These are phyloP conservation scores for Pempheris klunzingeri DNA, from an alignment of 2,797 vertebrate genomes.

Conservation along the genomic window DNA sequence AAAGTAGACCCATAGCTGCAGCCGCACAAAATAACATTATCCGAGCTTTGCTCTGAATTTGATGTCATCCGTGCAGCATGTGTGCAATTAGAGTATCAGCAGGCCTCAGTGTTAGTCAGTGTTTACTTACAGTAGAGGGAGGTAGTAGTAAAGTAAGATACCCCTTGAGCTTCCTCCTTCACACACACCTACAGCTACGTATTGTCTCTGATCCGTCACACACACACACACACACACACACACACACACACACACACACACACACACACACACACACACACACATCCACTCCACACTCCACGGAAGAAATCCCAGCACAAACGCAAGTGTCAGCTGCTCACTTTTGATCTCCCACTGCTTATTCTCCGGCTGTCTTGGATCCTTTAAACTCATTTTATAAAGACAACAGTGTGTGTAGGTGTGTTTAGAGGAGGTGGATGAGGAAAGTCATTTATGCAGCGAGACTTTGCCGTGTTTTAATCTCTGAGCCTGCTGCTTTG, in stretches of 20 bases:
- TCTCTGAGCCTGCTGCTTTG: constrained; percentile 32
- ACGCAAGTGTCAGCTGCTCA: constrained; percentile 49
- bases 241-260: constrained; percentile 6
- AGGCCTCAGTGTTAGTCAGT: neutral
- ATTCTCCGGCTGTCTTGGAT: constrained; percentile 42
- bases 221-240: constrained; percentile 4
- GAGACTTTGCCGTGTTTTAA: constrained; percentile 33
- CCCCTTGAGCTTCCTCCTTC: neutral
- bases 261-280: constrained; percentile 5
- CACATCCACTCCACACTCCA: constrained; percentile 24
- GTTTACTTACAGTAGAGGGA: neutral
- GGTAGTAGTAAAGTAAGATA: neutral
- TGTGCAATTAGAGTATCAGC: no score
- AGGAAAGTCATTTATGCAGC: constrained; percentile 40
- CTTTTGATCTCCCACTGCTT: constrained; percentile 43
- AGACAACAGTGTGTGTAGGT: constrained; percentile 49
- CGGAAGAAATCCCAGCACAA: constrained; percentile 35
- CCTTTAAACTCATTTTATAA: constrained; percentile 41
- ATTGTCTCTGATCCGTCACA: constrained; percentile 8
- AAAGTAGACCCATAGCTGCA: constrained; percentile 15
- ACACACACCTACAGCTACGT: constrained; percentile 3
- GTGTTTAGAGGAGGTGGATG: constrained; percentile 39
- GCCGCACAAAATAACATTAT: neutral
- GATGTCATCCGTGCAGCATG: neutral
- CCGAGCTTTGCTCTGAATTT: neutral